phyloP scores from a whole-genome alignment of 1,140 invertebrate species.

The Popillia japonica region DNA sequence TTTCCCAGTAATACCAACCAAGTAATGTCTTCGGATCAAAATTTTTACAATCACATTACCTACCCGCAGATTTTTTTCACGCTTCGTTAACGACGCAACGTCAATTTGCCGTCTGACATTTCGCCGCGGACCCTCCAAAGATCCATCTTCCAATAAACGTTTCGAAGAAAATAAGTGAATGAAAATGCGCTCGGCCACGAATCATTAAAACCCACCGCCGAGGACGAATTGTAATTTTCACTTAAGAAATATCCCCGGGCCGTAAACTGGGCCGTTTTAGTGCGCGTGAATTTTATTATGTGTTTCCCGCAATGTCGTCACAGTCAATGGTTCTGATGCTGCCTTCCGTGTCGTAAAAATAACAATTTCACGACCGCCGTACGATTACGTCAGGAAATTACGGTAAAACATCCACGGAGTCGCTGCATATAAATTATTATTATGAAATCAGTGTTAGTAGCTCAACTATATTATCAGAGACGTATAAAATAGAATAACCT shows the following conservation, averaged over 20 bases:
- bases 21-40: too few relatives aligned
- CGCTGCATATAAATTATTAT: conserved; percentile 6
- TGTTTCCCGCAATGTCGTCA: conserved; percentile 24
- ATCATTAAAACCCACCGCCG: not conserved
- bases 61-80: not conserved
- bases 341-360: conserved; percentile 21
- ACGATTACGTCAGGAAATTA: not conserved
- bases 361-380: conserved; percentile 17
- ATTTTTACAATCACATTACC: too few relatives aligned
- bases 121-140: not conserved
- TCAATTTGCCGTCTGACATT: not conserved
- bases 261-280: conserved; percentile 23
- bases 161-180: not conserved
- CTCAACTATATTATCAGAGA: too few relatives aligned
- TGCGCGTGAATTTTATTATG: conserved; percentile 19
- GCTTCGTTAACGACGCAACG: not conserved
- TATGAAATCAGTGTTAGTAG: not conserved
- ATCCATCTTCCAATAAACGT: not conserved
- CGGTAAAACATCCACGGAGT: not conserved
- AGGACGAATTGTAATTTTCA: conserved; percentile 31
- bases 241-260: conserved; percentile 19
- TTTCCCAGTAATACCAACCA: too few relatives aligned
- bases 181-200: not conserved
- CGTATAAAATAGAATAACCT: too few relatives aligned
- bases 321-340: conserved; percentile 16